Conservation (phyloP, 2,888 invertebrate species). For the Cistogaster globosa region DNA sequence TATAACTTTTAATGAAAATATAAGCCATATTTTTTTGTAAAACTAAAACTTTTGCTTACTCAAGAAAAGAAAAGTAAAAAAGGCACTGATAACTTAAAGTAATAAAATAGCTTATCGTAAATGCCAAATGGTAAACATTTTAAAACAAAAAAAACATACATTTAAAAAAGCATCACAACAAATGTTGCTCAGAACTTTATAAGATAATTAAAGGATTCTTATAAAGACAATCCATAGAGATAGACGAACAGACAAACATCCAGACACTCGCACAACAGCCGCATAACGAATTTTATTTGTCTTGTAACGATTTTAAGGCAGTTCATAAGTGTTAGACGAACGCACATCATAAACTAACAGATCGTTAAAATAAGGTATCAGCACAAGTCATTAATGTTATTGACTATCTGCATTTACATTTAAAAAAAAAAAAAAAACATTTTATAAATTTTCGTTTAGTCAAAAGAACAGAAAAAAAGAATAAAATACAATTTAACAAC, state of each 20-base stretch:
- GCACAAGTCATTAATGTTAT: constrained; percentile 77
- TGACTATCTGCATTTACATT: constrained; percentile 43
- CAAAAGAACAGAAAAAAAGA: background rate
- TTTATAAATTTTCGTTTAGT: background rate
- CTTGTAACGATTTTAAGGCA: constrained; percentile 46
- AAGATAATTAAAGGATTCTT: constrained; percentile 43
- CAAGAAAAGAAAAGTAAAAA: no score
- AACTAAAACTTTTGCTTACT: no score
- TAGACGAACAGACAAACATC: constrained; percentile 1
- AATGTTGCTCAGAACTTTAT: constrained; percentile 49
- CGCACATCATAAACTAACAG: constrained; percentile 80
- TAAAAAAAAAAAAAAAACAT: background rate
- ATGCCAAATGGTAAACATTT: constrained; percentile 55
- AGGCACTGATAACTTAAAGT: constrained; percentile 30
- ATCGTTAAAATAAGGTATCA: constrained; percentile 74
- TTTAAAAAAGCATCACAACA: constrained; percentile 44
- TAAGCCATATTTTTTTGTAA: no score
- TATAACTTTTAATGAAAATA: no score
- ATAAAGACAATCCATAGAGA: constrained; percentile 19
- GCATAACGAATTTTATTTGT: constrained; percentile 71
- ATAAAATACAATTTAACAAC: background rate
- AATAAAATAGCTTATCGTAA: constrained; percentile 60
- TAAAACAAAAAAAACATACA: constrained; percentile 37
- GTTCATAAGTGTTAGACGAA: constrained; percentile 76
- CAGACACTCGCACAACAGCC: constrained; percentile 65